Base-by-base conservation (phyloP, 2,797 vertebrate species). In the Brachyrhaphis roseni region DNA sequence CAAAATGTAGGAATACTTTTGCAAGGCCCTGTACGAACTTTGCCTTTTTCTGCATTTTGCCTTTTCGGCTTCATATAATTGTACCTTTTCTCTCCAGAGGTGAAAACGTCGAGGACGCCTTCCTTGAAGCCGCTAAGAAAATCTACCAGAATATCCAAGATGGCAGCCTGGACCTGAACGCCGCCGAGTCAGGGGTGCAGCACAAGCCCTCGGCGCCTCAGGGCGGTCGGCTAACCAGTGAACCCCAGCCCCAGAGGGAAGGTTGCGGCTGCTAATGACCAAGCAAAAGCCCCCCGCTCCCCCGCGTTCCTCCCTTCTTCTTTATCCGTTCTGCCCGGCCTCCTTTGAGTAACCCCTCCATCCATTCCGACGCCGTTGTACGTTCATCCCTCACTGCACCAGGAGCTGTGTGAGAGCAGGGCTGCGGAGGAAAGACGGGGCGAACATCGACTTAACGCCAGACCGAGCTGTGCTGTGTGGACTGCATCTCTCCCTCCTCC, bases 141-240 rank as follows among this genome's bases (percentile, higher is more conserved):
- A 99, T 99, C 94, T 99, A 99, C 94, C 98, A 99, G 96, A 99
- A 99, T 86, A 99, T 99, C 94, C 98, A 99, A 92, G 98, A 99
- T 0, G 98, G 98, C 76, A 99, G 98, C 93, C 96, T 99, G 96
- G 98, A 99, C 93, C 97, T 99, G 94, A 99, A 99, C 20, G 98
- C 98, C 0, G 98, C 98, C 0, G 98, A 99, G 84, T 99, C 98
- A 0, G 98, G 98, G 1, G 98, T 99, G 84, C 98, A 99, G 94
- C 98, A 99, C 94, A 99, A 99, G 96, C 98, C 98, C 0, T 99
- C 98, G 0, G 98, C 98, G 77, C 98, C 98, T 0, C 98, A 99
- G 93, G 98, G 98, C 0, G 98, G 98, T 43, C 96, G 98, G 86
- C 96, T 99, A 97, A 98, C 97, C 95, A 99, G 96, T n/a, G 98